These are phyloP conservation scores for Zoanthus sociatus DNA, from an alignment of 92 coral and sea anemone species.

Conservation along the genomic window DNA sequence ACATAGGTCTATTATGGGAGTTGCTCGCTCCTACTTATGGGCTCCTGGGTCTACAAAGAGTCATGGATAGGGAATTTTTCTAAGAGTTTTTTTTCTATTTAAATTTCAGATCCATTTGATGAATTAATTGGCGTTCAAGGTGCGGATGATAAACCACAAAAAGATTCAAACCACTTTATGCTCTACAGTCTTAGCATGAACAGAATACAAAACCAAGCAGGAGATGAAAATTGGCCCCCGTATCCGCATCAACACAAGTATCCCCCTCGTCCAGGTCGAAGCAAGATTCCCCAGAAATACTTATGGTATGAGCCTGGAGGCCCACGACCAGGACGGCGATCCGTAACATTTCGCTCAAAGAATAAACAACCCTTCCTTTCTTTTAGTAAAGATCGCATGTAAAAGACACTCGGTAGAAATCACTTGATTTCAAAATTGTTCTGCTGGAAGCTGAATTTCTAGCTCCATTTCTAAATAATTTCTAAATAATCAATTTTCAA, in stretches of 20 bases:
- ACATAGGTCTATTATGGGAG: too few relatives aligned
- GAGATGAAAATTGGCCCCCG: neutral
- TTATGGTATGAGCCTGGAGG: neutral
- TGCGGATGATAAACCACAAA: constrained; percentile 1
- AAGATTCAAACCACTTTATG: neutral
- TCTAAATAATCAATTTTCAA: neutral
- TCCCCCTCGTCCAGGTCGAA: neutral
- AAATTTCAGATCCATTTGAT: neutral
- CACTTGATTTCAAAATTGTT: neutral
- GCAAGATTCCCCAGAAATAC: neutral
- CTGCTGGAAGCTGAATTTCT: neutral
- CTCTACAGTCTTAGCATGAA: constrained; percentile 26
- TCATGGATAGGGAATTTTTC: neutral
- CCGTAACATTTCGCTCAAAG: neutral
- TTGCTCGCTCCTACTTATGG: too few relatives aligned
- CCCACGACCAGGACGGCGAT: neutral
- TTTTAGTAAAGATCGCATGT: neutral
- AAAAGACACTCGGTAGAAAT: neutral
- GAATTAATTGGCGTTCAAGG: neutral
- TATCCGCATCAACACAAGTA: neutral
- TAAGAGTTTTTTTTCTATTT: neutral
- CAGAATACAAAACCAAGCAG: neutral
- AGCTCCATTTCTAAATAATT: neutral
- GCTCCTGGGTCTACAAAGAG: neutral
- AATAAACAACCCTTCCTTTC: neutral